Conservation (phyloP, 1,140 invertebrate genomes). For the Hylaeus anthracinus region DNA sequence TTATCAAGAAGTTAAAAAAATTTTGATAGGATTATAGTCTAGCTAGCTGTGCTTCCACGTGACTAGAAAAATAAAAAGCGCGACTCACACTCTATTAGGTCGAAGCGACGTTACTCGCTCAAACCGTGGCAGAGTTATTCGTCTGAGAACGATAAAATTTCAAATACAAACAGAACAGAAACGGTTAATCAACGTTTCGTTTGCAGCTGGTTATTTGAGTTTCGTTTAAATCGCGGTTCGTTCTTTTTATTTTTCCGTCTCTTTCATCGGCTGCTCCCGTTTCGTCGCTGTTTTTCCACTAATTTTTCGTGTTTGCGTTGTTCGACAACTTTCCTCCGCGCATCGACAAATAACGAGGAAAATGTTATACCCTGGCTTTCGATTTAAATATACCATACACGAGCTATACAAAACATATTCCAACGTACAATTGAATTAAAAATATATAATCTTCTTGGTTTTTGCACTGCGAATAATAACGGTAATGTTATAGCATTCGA, state of each 20-base stretch:
- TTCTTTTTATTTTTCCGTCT: background rate
- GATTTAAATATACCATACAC: too few relatives aligned
- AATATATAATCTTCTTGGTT: too few relatives aligned
- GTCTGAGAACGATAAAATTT: background rate
- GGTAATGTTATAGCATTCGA: too few relatives aligned
- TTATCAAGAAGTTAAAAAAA: too few relatives aligned
- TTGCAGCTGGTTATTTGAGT: slow-evolving; percentile 17
- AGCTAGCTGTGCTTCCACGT: too few relatives aligned
- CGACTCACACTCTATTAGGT: too few relatives aligned
- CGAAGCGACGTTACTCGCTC: too few relatives aligned
- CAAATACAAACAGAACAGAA: slow-evolving; percentile 2
- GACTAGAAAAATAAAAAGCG: too few relatives aligned
- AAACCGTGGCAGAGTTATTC: background rate
- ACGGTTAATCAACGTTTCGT: slow-evolving; percentile 21
- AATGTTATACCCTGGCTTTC: background rate
- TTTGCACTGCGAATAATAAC: too few relatives aligned
- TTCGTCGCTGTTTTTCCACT: background rate
- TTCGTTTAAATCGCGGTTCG: background rate
- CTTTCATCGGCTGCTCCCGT: background rate
- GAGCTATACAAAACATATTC: too few relatives aligned
- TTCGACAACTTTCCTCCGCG: background rate
- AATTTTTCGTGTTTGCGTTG: background rate
- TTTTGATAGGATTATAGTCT: too few relatives aligned
- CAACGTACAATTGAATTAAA: too few relatives aligned
- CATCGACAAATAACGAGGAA: background rate